Conservation (phyloP, 2,797 vertebrate species). For the Coendou prehensilis region DNA sequence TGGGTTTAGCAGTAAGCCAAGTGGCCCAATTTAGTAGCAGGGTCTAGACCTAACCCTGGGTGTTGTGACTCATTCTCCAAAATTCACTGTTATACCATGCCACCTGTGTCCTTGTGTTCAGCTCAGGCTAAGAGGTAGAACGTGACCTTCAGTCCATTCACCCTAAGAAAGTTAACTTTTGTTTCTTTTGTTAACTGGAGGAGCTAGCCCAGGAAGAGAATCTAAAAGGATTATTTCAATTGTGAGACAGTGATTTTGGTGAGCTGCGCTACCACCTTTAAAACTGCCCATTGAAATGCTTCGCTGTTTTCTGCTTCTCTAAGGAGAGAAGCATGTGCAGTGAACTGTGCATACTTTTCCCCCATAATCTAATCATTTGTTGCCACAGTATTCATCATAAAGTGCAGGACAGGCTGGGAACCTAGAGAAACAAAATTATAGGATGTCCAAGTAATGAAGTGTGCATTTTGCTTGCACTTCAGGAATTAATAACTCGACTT, state of each 20-base stretch:
- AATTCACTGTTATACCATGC: not conserved
- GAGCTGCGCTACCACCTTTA: not conserved
- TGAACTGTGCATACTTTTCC: slow-evolving; percentile 9
- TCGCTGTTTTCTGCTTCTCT: slow-evolving; percentile 59
- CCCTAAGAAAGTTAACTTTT: slow-evolving; percentile 28
- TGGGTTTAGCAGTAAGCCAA: slow-evolving; percentile 5
- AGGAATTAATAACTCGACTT: slow-evolving; percentile 69
- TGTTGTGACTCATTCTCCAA: not conserved
- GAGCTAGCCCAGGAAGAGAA: not conserved
- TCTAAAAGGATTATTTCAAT: slow-evolving; percentile 1
- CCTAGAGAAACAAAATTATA: slow-evolving; percentile 50
- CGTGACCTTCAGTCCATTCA: not conserved
- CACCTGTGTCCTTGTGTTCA: not conserved
- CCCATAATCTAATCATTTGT: not conserved
- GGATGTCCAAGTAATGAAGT: slow-evolving; percentile 37
- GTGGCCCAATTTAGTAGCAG: not conserved
- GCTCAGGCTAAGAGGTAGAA: not conserved
- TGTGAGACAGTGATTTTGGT: slow-evolving; percentile 26
- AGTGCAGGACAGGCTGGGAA: slow-evolving; percentile 37
- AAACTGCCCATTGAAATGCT: not conserved
- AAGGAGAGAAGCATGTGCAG: not conserved
- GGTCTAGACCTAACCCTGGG: not conserved
- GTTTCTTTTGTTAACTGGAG: slow-evolving; percentile 50
- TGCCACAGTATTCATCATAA: slow-evolving; percentile 55
- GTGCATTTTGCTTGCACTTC: slow-evolving; percentile 54